Base-by-base conservation (phyloP, 1,140 invertebrate species). In the Drosophila carrolli region DNA sequence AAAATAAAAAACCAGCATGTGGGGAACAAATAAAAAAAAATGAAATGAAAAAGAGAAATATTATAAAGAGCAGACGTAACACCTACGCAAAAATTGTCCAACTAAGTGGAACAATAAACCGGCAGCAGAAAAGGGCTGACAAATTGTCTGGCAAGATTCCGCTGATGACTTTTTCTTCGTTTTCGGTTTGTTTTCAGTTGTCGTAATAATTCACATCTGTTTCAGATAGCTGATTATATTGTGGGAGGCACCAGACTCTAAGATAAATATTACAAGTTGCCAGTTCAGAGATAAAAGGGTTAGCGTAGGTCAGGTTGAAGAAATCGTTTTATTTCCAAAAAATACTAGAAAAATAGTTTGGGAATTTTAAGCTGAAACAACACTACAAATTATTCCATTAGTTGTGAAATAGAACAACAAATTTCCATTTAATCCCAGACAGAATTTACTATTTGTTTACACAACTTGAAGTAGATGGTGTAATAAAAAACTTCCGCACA, bases 41-140 rank as follows among this genome's bases (percentile, higher is more conserved):
- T 19, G 14, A 44, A 50, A 32, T 32, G 29, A 74, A 66, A 9
- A 23, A 41, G 40, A 35, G 13, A 60, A 40, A 75, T 43, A 48
- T 38, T 53, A 44, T 54, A 50, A 57, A 56, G 32, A 38, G 11
- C 66, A 47, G 60, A 55, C 61, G 41, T 32, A 47, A 46, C 76
- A 74, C 81, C 81, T 63, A 83, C 81, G 77, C 56, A 47, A 62
- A 58, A 51, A 43, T 66, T 27, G 10, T 27, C 37, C 46, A 41
- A 37, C 65, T 63, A 81, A 67, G 57, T 80, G 56, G 76, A 73
- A 80, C 57, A 79, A 84, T 79, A 66, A 83, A 78, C 38, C 60
- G 19, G 16, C 37, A 56, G 37, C 29, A 16, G 38, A 58, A 81
- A 83, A 72, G 81, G 80, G 76, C 66, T 85, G 81, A 85, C 81